phyloP scores from a whole-genome alignment of 2,113 vertebrate genomes.

The Poecilia latipinna region DNA sequence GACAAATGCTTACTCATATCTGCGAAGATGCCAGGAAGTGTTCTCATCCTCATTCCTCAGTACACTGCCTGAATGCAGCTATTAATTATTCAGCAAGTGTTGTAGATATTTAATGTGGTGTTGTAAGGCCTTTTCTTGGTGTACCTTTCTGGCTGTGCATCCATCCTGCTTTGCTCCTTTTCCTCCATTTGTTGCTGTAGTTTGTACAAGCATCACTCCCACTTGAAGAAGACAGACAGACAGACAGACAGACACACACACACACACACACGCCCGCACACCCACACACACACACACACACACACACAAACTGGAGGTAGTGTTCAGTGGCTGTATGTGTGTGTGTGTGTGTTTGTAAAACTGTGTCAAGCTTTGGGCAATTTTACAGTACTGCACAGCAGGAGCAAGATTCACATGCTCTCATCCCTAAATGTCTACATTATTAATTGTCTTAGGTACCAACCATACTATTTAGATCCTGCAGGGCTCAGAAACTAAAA shows the following conservation, averaged over 20 bases:
- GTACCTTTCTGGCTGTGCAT: slow-evolving; percentile 24
- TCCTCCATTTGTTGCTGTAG: slow-evolving; percentile 15
- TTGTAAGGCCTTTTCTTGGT: slow-evolving; percentile 50
- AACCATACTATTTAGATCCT: slow-evolving; percentile 61
- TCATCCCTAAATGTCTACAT: slow-evolving; percentile 61
- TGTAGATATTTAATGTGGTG: slow-evolving; percentile 76
- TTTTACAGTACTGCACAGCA: slow-evolving; percentile 54
- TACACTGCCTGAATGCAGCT: slow-evolving; percentile 35
- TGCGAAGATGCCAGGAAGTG: slow-evolving; percentile 67
- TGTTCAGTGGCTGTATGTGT: slow-evolving; percentile 17
- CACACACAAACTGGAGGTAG: slow-evolving; percentile 4
- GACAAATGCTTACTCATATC: slow-evolving; percentile 71
- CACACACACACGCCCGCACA: not conserved
- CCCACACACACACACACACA: not conserved
- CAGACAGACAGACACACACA: not conserved
- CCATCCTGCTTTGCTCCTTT: slow-evolving; percentile 29
- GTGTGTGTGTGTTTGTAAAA: slow-evolving; percentile 9
- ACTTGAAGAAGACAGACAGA: slow-evolving; percentile 18
- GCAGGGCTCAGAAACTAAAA: slow-evolving; percentile 61
- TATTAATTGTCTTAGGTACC: slow-evolving; percentile 73
- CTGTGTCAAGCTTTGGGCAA: slow-evolving; percentile 50
- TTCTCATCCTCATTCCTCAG: slow-evolving; percentile 58
- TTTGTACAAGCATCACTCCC: slow-evolving; percentile 21
- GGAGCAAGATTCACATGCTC: slow-evolving; percentile 57
- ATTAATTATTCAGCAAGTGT: slow-evolving; percentile 73